phyloP scores from a whole-genome alignment of 2,888 invertebrate genomes.

The Abrostola triplasia region DNA sequence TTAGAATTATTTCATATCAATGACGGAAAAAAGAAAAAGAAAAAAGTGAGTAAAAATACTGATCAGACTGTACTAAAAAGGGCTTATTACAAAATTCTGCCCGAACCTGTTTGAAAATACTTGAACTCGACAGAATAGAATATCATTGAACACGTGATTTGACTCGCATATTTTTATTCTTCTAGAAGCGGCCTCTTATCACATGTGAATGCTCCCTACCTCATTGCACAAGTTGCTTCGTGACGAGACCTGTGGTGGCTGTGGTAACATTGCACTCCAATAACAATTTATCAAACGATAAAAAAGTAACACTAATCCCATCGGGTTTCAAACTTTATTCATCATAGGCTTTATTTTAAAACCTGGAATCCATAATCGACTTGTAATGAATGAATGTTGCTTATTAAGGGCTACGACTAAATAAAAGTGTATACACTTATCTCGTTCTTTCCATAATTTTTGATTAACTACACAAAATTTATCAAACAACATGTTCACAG shows the following conservation, averaged over 20 bases:
- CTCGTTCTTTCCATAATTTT: too few species aligned
- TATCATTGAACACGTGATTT: neutral
- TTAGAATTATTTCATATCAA: conserved; percentile 5
- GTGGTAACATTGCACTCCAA: neutral
- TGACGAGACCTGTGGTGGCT: conserved; percentile 48
- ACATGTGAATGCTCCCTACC: conserved; percentile 48
- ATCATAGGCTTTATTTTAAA: too few species aligned
- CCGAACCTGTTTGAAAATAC: too few species aligned
- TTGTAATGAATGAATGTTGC: too few species aligned
- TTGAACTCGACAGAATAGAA: too few species aligned
- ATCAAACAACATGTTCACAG: conserved; percentile 8
- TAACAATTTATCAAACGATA: neutral
- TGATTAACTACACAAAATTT: neutral
- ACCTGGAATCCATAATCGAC: too few species aligned
- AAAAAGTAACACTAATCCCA: neutral
- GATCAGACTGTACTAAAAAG: too few species aligned
- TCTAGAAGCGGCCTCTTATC: conserved; percentile 53
- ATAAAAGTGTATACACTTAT: too few species aligned
- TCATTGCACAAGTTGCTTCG: conserved; percentile 49
- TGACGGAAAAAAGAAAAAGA: conserved; percentile 22
- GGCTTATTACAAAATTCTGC: too few species aligned
- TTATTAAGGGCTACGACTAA: too few species aligned
- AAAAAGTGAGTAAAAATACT: conserved; percentile 22
- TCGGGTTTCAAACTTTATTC: neutral
- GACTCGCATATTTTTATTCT: conserved; percentile 18